Evolutionary conservation across 1,140 invertebrate species (phyloP).

Genomic region (Drosophila repleta): DNA sequence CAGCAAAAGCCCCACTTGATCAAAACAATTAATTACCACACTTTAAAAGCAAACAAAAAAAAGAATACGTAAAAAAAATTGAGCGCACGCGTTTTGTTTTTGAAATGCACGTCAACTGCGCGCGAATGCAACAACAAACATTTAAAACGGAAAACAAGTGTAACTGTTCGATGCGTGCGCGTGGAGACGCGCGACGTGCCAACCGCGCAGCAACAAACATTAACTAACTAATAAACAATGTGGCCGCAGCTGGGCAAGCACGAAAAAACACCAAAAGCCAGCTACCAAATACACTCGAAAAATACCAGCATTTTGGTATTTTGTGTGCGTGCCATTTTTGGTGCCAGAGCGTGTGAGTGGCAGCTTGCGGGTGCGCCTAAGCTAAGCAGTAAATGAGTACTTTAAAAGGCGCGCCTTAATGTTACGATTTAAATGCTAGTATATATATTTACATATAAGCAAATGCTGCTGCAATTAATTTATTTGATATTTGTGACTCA

Average conservation of each 20-base stretch:
- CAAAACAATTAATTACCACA: slow-evolving; percentile 8
- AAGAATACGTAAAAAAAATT: neutral
- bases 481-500: too few species aligned
- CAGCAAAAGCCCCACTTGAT: slow-evolving; percentile 15
- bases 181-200: slow-evolving; percentile 32
- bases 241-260: neutral
- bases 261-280: neutral
- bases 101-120: slow-evolving; percentile 38
- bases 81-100: slow-evolving; percentile 15
- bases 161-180: slow-evolving; percentile 35
- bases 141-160: slow-evolving; percentile 24
- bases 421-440: too few species aligned
- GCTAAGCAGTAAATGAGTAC: too few species aligned
- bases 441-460: too few species aligned
- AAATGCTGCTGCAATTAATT: too few species aligned
- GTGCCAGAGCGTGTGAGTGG: too few species aligned
- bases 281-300: neutral
- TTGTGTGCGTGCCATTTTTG: neutral
- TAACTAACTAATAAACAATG: slow-evolving; percentile 32
- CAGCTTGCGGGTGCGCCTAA: neutral
- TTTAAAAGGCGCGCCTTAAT: neutral
- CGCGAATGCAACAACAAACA: slow-evolving; percentile 39
- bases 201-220: slow-evolving; percentile 49
- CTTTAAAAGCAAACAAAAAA: slow-evolving; percentile 8
- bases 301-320: slow-evolving; percentile 22